These are phyloP conservation scores for Taenioides sp. DNA, from an alignment of 2,797 vertebrate species.

Conservation along the genomic window DNA sequence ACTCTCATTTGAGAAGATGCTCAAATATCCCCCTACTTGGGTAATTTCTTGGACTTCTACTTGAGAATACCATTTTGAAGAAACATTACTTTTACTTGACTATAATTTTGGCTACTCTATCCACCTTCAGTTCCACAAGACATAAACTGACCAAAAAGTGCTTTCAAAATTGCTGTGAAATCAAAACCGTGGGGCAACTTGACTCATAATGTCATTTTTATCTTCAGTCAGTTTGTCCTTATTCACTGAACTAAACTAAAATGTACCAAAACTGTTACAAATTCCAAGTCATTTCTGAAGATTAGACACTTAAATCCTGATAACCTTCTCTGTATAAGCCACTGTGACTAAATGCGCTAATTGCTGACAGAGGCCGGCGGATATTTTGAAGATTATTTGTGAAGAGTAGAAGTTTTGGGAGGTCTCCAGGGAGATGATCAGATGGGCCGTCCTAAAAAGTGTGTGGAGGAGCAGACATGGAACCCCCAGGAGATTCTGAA, in stretches of 20 bases:
- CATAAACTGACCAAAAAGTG: no score
- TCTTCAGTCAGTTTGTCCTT: background rate
- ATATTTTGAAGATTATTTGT: constrained; percentile 8
- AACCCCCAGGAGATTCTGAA: constrained; percentile 7
- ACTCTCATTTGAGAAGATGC: no score
- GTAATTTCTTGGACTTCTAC: no score
- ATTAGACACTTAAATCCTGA: background rate
- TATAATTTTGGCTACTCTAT: no score
- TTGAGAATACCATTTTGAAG: no score
- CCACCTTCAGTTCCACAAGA: no score
- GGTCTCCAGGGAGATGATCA: constrained; percentile 34
- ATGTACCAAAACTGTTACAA: background rate
- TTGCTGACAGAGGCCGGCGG: background rate
- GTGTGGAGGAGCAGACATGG: constrained; percentile 26
- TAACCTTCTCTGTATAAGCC: background rate
- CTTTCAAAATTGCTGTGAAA: background rate
- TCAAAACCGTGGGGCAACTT: background rate
- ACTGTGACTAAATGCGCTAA: background rate
- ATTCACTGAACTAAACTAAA: background rate
- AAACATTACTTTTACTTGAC: no score
- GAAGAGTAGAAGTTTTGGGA: constrained; percentile 27
- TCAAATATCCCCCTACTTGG: no score
- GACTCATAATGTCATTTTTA: background rate
- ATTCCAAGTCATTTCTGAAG: background rate
- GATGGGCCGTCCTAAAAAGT: constrained; percentile 3